Base-by-base conservation (phyloP, 2,888 invertebrate species). In the Athalia cordata region DNA sequence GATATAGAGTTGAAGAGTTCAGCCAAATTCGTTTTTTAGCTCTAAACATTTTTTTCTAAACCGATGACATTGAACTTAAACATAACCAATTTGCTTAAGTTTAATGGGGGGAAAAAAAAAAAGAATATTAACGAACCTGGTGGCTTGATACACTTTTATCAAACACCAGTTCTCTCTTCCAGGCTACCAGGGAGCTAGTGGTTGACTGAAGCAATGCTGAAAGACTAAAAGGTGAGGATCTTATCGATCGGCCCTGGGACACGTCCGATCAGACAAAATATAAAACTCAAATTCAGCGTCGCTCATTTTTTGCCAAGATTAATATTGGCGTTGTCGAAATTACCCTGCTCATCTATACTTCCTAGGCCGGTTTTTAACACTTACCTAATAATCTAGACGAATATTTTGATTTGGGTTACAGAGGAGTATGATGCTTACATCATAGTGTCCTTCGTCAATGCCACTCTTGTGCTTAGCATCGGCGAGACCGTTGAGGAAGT, bases 401-500 rank as follows among this genome's bases (percentile, higher is more conserved):
- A 76, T 83, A 79, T 79, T 84, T 84, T 90, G 91, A 91, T 93
- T 92, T 92, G 93, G 93, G 92, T 95, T 95, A 84, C 95, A 98
- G 99, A 99, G 93, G 97, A 97, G 90, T 99, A 93, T 93, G 99
- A 99, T 93, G 97, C 99, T 77, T 99, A 99, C 93, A 99, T 99
- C 93, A 98, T 99, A 90, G 99, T 99, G 86, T 99, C 99, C 74
- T 99, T 99, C 95, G 97, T 98, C 82, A 96, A 96, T 90, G 99
- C 99, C 84, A 99, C 99, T 13, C 94, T 99, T 87, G 99, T 99
- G 82, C 93, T 99, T 87, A 98, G 98, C 85, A 99, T 99, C 89
- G 99, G 99, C 84, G 99, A 99, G 91, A 99, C 99, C 11, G 99
- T 99, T n/a, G 99, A 99, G 91, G 99, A 99, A 95, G 99, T 99